Evolutionary conservation across 1,140 invertebrate species (phyloP).

Genomic region (Drosophila carrolli): DNA sequence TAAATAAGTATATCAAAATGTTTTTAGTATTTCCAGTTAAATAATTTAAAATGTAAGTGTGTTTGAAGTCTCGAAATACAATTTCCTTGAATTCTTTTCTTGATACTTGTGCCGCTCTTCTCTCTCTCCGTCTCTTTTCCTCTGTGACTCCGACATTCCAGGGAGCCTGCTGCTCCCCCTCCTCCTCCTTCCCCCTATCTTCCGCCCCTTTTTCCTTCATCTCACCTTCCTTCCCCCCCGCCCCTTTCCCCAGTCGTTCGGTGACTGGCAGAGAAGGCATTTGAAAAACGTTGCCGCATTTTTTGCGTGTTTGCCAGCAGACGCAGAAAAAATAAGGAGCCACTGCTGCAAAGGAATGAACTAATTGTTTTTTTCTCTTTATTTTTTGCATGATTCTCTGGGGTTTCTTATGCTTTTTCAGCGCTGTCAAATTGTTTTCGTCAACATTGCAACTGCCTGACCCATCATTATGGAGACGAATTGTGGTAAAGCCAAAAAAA

Average conservation of each 20-base stretch:
- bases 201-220: not conserved
- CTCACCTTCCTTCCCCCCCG: not conserved
- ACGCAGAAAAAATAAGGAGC: conserved; percentile 7
- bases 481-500: conserved; percentile 18
- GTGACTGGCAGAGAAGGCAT: conserved; percentile 46
- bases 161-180: conserved; percentile 4
- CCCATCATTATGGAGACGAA: conserved; percentile 41
- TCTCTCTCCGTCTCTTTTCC: not conserved
- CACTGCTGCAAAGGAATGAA: conserved; percentile 27
- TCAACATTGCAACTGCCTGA: conserved; percentile 40
- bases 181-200: not conserved
- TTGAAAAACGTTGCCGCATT: conserved; percentile 81
- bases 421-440: conserved; percentile 42
- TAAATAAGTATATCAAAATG: no score
- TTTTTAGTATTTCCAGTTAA: no score
- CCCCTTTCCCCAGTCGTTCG: not conserved
- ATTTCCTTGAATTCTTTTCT: conserved; percentile 1
- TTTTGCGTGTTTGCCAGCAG: conserved; percentile 61
- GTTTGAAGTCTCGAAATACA: not conserved
- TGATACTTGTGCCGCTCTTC: not conserved
- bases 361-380: conserved; percentile 62
- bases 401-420: conserved; percentile 6
- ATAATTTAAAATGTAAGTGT: no score
- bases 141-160: conserved; percentile 20
- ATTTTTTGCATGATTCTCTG: conserved; percentile 4